Evolutionary conservation across 2,797 vertebrate genomes (phyloP).

Genomic region (Eremophila alpestris): DNA sequence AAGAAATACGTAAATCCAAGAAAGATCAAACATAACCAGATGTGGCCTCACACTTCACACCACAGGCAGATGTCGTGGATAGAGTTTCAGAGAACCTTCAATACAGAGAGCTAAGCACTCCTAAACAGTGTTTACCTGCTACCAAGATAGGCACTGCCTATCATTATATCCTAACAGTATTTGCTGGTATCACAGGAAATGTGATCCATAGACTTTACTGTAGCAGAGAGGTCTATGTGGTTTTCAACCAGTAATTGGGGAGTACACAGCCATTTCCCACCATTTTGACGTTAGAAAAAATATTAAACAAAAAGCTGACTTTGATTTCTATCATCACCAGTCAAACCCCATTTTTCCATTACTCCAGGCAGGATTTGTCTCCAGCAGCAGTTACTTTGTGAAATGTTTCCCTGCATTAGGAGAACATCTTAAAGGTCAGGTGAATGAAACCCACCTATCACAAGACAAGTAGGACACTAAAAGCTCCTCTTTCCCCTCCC

Average conservation of each 20-base stretch:
- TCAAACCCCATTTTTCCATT: neutral
- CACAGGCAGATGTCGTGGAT: neutral
- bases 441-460: neutral
- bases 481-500: neutral
- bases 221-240: accelerated
- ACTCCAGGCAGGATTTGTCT: neutral
- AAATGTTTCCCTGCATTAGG: neutral
- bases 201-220: neutral
- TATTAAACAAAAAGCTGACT: neutral
- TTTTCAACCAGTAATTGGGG: neutral
- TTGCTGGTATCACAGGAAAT: neutral
- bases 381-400: neutral
- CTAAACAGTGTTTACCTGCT: neutral
- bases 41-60: neutral
- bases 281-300: neutral
- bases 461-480: neutral
- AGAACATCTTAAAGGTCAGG: neutral
- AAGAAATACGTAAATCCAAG: neutral
- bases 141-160: neutral
- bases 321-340: neutral
- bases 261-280: neutral
- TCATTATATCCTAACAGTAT: neutral
- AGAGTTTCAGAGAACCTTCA: neutral
- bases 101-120: neutral
- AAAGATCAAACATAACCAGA: neutral